Percentiles rank a stretch among this genome's conserved stretches.
These are phyloP conservation scores for Drosophila pallidifrons DNA, from an alignment of 1,140 invertebrate genomes.

Conservation along the genomic window DNA sequence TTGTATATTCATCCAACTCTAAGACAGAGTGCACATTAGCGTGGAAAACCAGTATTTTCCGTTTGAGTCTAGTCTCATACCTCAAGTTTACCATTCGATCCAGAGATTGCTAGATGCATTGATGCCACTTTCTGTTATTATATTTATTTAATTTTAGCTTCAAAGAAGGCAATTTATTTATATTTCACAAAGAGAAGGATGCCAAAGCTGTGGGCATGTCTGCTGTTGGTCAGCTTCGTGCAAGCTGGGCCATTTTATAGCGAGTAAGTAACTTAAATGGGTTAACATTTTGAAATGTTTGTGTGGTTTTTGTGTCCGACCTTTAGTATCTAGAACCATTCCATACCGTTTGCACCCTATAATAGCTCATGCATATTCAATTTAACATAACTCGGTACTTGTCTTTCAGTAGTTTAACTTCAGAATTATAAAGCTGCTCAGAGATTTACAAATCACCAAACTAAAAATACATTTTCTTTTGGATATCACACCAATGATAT, in stretches of 20 bases:
- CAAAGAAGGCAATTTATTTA: slow-evolving; percentile 12
- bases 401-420: neutral
- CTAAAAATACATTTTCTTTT: neutral
- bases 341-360: too few species aligned
- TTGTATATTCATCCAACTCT: neutral
- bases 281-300: slow-evolving; percentile 16
- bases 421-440: neutral
- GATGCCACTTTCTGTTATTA: slow-evolving; percentile 57
- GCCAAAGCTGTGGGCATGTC: slow-evolving; percentile 63
- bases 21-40: slow-evolving; percentile 48
- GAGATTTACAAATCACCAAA: neutral
- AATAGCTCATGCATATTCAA: slow-evolving; percentile 66
- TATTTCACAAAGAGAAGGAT: slow-evolving; percentile 52
- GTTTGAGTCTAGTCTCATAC: slow-evolving; percentile 23
- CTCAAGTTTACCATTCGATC: slow-evolving; percentile 1
- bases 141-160: slow-evolving; percentile 39
- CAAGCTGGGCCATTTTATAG: slow-evolving; percentile 67
- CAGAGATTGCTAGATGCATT: slow-evolving; percentile 56
- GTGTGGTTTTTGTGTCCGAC: slow-evolving; percentile 52
- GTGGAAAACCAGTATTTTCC: slow-evolving; percentile 73
- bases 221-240: slow-evolving; percentile 54
- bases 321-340: slow-evolving; percentile 11
- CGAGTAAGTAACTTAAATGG: slow-evolving; percentile 58
- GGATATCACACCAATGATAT: too few species aligned
- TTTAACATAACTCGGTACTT: slow-evolving; percentile 32